Evolutionary conservation across 1,140 invertebrate species (phyloP).

Genomic region (Bombyx mori): ASM3026992v2 NC_085113.1:11833501-11834000

Average conservation of each 20-base stretch:
- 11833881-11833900: slow-evolving; percentile 54
- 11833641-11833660: slow-evolving; percentile 34
- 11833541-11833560: slow-evolving; percentile 3
- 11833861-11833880: slow-evolving; percentile 23
- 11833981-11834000: not conserved
- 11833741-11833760: slow-evolving; percentile 36
- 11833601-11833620: slow-evolving; percentile 34
- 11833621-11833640: slow-evolving; percentile 35
- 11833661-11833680: slow-evolving; percentile 33
- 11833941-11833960: slow-evolving; percentile 22
- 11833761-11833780: slow-evolving; percentile 37
- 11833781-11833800: slow-evolving; percentile 17
- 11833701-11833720: slow-evolving; percentile 35
- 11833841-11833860: slow-evolving; percentile 18
- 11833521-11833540: slow-evolving; percentile 36
- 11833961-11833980: slow-evolving; percentile 16
- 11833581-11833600: slow-evolving; percentile 21
- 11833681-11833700: slow-evolving; percentile 40
- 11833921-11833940: slow-evolving; percentile 39
- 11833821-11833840: slow-evolving; percentile 22
- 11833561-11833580: slow-evolving; percentile 5
- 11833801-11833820: slow-evolving; percentile 23
- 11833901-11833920: slow-evolving; percentile 49
- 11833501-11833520: slow-evolving; percentile 20
- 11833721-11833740: slow-evolving; percentile 40